Base-by-base conservation (phyloP, 2,888 invertebrate species). In the Lasioglossum zephyrum region DNA sequence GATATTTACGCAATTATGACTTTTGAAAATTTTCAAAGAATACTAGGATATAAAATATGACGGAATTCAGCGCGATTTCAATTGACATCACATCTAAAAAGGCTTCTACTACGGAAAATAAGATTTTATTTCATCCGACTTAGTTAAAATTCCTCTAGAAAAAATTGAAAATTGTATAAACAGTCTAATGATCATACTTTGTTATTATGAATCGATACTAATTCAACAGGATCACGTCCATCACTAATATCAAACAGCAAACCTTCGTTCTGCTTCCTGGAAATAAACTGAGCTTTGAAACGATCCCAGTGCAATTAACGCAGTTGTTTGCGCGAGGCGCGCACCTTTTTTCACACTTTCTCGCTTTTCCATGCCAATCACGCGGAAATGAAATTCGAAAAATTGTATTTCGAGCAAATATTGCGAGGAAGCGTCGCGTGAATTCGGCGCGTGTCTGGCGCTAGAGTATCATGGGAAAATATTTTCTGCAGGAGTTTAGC, bases 261-360 rank as follows among this genome's bases (percentile, higher is more conserved):
- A 69, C 22, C 22, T 63, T 53, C 49, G 60, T 2, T 22, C 36
- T 49, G 36, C 31, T 31, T 31, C 18, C 63, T 8, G 16, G 16
- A 49, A 77, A 39, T 53, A 44, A 66, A 49, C 31, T n/a, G 16
- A 66, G 36, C 3, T 31, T 39, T 49, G 73, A 73, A 73, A 73
- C 18, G 66, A 66, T 66, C 66, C 63, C 16, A 6, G 13, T 31
- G 63, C 31, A 66, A 66, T 66, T 66, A 66, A 66, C 66, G 36
- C 66, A 8, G 66, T 36, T 36, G 36, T 66, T 66, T 66, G 36
- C 36, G 16, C 66, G 16, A 47, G 47, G 18, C 66, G 36, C 18
- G 31, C 36, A 31, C 36, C 66, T 66, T 66, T 66, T 66, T 66
- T 18, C 18, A 16, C 13, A 26, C 26, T 26, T 60, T 26, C 60